phyloP scores from a whole-genome alignment of 2,113 vertebrate genomes.

The Mobula birostris region DNA sequence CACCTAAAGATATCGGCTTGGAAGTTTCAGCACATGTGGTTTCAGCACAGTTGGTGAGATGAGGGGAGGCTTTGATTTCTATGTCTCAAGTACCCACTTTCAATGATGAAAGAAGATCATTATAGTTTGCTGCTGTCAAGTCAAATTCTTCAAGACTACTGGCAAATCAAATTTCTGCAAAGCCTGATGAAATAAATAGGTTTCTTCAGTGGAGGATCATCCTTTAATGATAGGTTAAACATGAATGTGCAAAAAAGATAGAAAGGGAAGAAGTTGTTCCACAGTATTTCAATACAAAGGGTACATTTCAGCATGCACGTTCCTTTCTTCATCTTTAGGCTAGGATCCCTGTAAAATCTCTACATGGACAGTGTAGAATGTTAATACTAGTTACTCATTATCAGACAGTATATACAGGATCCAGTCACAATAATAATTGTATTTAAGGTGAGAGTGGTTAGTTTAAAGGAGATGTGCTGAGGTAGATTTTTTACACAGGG shows the following conservation, averaged over 20 bases:
- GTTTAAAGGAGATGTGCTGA: no score
- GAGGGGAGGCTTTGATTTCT: background rate
- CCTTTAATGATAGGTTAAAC: background rate
- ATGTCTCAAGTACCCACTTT: background rate
- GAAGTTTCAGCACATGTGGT: background rate
- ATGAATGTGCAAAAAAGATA: background rate
- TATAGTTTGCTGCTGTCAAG: background rate
- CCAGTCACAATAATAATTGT: no score
- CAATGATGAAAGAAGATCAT: background rate
- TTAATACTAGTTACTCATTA: no score
- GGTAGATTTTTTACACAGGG: no score
- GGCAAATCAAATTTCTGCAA: background rate
- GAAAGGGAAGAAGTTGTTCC: background rate
- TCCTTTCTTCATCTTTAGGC: no score
- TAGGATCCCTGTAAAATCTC: no score
- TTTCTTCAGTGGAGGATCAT: background rate
- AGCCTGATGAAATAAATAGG: background rate
- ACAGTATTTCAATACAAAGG: background rate
- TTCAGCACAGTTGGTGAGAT: background rate
- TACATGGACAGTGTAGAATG: no score
- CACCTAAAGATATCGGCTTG: background rate
- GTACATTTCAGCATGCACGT: background rate
- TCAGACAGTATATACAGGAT: no score
- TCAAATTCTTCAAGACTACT: background rate
- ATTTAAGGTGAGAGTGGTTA: no score